A percentile compares a stretch with the other conserved stretches of the same genome.
Evolutionary conservation across 2,888 invertebrate genomes (phyloP).

Genomic region (Leptinotarsa tumamoca): DNA sequence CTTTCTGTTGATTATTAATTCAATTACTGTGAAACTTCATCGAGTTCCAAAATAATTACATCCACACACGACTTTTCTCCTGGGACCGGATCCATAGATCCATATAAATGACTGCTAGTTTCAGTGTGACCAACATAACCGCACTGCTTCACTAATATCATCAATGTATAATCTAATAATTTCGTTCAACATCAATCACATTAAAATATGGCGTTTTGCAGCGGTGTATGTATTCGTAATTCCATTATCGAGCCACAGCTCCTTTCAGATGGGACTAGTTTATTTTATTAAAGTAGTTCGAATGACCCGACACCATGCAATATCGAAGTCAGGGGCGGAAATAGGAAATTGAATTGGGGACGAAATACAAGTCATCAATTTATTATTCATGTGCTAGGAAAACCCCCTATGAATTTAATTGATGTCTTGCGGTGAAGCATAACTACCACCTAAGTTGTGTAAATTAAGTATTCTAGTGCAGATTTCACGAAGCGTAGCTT

Average conservation of each 20-base stretch:
- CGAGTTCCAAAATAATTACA: conserved; percentile 33
- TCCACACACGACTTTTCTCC: conserved; percentile 28
- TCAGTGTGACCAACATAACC: conserved; percentile 39
- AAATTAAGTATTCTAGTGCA: background rate
- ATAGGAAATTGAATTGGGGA: background rate
- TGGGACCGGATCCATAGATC: conserved; percentile 25
- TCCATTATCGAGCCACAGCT: conserved; percentile 35
- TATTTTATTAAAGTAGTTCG: conserved; percentile 38
- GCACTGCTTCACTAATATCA: conserved; percentile 41
- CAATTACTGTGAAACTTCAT: conserved; percentile 36
- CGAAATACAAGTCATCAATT: background rate
- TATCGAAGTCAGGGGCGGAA: background rate
- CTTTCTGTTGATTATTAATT: conserved; percentile 32
- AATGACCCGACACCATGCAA: conserved; percentile 30
- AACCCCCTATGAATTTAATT: background rate
- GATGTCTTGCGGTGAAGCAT: background rate
- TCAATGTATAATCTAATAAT: conserved; percentile 46
- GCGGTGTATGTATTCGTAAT: conserved; percentile 38
- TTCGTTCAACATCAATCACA: conserved; percentile 46
- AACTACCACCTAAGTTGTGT: background rate
- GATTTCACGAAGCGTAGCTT: too few species aligned
- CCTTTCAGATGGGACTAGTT: conserved; percentile 36
- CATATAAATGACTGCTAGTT: conserved; percentile 32
- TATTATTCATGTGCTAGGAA: background rate
- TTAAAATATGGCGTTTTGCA: conserved; percentile 44